Evolutionary conservation across 2,113 vertebrate genomes (phyloP).

Genomic region (Antechinus flavipes): DNA sequence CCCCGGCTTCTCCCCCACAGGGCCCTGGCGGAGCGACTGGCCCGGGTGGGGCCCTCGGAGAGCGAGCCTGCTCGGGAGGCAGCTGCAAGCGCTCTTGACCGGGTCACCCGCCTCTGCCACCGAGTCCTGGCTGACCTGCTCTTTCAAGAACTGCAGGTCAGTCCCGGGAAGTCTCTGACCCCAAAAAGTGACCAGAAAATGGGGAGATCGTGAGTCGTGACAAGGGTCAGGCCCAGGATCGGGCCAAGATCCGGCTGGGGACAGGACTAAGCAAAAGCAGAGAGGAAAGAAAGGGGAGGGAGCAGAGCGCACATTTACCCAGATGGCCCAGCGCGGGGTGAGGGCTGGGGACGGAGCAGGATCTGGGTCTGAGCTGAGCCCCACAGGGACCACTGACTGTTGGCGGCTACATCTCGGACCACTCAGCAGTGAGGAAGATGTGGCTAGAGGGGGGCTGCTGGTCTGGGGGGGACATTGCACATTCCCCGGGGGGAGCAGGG

Average conservation of each 20-base stretch:
- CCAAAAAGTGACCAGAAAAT: not conserved
- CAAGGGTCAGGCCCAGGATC: not conserved
- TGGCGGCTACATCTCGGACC: not conserved
- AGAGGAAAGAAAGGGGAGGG: not conserved
- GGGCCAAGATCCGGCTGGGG: not conserved
- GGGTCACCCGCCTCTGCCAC: slow-evolving; percentile 88
- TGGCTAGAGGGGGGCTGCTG: not conserved
- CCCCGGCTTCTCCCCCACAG: slow-evolving; percentile 68
- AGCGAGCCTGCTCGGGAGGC: slow-evolving; percentile 86
- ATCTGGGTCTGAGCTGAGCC: not conserved
- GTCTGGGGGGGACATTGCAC: not conserved
- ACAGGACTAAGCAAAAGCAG: not conserved
- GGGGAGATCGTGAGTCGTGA: too few relatives aligned
- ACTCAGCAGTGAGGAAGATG: not conserved
- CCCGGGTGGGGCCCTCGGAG: slow-evolving; percentile 83
- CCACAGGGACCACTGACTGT: not conserved
- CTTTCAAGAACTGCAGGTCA: slow-evolving; percentile 91
- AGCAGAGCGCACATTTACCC: not conserved
- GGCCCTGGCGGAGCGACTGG: slow-evolving; percentile 87
- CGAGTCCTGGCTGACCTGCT: slow-evolving; percentile 87
- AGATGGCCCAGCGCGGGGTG: too few relatives aligned
- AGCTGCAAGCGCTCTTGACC: slow-evolving; percentile 86
- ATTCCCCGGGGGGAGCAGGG: too few relatives aligned
- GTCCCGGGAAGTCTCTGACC: not conserved
- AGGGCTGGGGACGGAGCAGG: too few relatives aligned